Evolutionary conservation across 2,888 invertebrate species (phyloP), one percentile per base, ranked within the genome.

Genomic region (Theodoxus fluviatilis): DNA sequence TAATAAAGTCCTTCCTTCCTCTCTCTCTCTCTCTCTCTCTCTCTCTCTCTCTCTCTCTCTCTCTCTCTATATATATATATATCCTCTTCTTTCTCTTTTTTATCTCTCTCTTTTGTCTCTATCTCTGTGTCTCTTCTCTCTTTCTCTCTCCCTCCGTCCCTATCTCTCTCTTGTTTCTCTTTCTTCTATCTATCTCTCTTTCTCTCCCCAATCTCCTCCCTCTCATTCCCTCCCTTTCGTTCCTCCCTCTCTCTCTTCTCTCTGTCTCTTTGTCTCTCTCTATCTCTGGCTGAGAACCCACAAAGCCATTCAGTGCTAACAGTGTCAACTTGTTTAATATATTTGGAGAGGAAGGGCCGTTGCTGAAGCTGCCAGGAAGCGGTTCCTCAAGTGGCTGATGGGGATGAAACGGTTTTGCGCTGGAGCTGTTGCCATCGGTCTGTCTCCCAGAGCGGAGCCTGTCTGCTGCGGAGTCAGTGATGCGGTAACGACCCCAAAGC

Each of bases 291-390:
- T 43, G 9, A 49, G 68, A 47, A 55, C 38, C 37, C 22, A 25
- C 65, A 65, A 69, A 69, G 55, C 57, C 65, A 69, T 65, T 69
- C 64, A 55, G 22, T 22, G 65, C 55, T 57, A 69, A 69, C n/a
- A n/a, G n/a, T n/a, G n/a, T n/a, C n/a, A n/a, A n/a, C n/a, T n/a
- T n/a, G n/a, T n/a, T n/a, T n/a, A n/a, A n/a, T n/a, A n/a, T n/a
- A n/a, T n/a, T n/a, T n/a, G n/a, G n/a, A n/a, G n/a, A n/a, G n/a
- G n/a, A n/a, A n/a, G n/a, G n/a, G n/a, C n/a, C n/a, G n/a, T n/a
- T n/a, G n/a, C n/a, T n/a, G n/a, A n/a, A n/a, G n/a, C n/a, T n/a
- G n/a, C n/a, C n/a, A n/a, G n/a, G n/a, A n/a, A n/a, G n/a, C n/a
- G n/a, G n/a, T n/a, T n/a, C n/a, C n/a, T n/a, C n/a, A n/a, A n/a